Evolutionary conservation across 1,140 invertebrate genomes (phyloP).

Genomic region (Elymnias hypermnestra): DNA sequence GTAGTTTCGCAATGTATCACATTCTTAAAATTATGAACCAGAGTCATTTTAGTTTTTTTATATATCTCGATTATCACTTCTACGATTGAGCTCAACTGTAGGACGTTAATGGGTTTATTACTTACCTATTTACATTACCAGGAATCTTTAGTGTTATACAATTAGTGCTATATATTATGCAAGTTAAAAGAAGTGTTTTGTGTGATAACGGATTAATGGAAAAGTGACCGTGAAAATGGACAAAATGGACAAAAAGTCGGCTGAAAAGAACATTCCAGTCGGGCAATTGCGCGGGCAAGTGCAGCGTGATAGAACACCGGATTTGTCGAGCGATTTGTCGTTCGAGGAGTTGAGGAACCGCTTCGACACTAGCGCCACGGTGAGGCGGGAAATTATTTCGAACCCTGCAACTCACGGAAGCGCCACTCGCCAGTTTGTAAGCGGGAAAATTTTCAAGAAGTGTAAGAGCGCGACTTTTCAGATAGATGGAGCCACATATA

Average conservation of each 20-base stretch:
- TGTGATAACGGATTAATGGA: too few species aligned
- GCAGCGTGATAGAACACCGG: constrained; percentile 43
- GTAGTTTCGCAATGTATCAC: too few species aligned
- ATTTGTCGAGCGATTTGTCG: constrained; percentile 46
- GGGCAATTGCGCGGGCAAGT: constrained; percentile 53
- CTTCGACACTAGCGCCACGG: constrained; percentile 63
- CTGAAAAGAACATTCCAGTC: constrained; percentile 31
- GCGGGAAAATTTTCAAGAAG: constrained; percentile 82
- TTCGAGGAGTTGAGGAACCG: constrained; percentile 61
- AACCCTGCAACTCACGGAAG: constrained; percentile 67
- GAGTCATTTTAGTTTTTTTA: too few species aligned
- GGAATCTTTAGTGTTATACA: too few species aligned
- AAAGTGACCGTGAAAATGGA: constrained; percentile 27
- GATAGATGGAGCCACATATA: constrained; percentile 86
- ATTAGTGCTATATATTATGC: too few species aligned
- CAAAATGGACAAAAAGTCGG: constrained; percentile 64
- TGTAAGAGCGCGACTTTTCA: constrained; percentile 88
- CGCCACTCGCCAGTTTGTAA: constrained; percentile 70
- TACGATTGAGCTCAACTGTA: too few species aligned
- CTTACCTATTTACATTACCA: too few species aligned
- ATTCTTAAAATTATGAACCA: too few species aligned
- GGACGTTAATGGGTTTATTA: too few species aligned
- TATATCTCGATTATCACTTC: too few species aligned
- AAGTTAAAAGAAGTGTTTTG: too few species aligned
- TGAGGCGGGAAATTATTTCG: constrained; percentile 51